phyloP scores from a whole-genome alignment of 2,888 invertebrate genomes.

The Apeira syringaria region DNA sequence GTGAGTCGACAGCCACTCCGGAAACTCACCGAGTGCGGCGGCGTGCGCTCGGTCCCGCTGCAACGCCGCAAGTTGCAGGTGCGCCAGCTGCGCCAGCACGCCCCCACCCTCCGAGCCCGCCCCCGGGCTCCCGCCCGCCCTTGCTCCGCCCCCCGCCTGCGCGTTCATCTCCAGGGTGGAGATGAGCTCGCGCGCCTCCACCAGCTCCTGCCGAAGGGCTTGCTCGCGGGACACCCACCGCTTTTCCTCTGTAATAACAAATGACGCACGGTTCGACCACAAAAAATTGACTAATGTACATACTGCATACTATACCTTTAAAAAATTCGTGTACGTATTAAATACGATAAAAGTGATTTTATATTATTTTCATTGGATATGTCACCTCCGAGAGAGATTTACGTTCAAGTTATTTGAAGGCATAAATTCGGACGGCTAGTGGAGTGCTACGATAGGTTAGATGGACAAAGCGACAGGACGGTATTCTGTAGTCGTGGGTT shows the following conservation, averaged over 20 bases:
- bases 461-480: no score
- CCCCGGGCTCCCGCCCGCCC: not conserved
- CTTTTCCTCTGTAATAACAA: slow-evolving; percentile 63
- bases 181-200: slow-evolving; percentile 49
- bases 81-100: slow-evolving; percentile 46
- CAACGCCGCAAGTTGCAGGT: slow-evolving; percentile 58
- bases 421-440: no score
- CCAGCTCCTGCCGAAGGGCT: slow-evolving; percentile 57
- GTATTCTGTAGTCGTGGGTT: no score
- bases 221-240: slow-evolving; percentile 67
- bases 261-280: no score
- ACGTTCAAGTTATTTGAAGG: no score
- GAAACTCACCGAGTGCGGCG: slow-evolving; percentile 23
- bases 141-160: slow-evolving; percentile 3
- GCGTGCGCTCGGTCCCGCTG: slow-evolving; percentile 52
- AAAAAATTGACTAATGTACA: no score
- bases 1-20: not conserved
- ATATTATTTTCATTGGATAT: no score
- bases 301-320: no score
- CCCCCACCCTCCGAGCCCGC: slow-evolving; percentile 23
- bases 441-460: no score
- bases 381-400: no score
- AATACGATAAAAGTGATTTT: no score
- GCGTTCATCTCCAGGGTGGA: slow-evolving; percentile 7
- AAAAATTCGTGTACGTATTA: no score